Base-by-base conservation (phyloP, 2,113 vertebrate genomes). In the Sakesphorus luctuosus region DNA sequence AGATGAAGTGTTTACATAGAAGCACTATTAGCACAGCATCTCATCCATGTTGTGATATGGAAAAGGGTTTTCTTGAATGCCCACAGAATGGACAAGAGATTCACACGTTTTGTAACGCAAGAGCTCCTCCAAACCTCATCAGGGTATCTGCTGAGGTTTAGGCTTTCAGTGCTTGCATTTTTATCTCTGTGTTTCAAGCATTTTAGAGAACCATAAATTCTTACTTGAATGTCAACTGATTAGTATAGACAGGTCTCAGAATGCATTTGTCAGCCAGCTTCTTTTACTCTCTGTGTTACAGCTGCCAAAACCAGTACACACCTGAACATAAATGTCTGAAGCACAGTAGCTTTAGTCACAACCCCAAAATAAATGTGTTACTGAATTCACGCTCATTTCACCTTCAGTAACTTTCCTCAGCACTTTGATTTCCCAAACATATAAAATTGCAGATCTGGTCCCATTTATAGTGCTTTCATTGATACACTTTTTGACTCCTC, bases 11-110 rank as follows among this genome's bases (percentile, higher is more conserved):
- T 59, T 59, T 77, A 12, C 0, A 0, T 17, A 71, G 44, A 65
- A 66, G 7, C 15, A 33, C 10, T 14, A 18, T 35, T 53, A 47
- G 15, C 0, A 0, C n/a, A 24, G 36, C 53, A 28, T 43, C 7
- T 7, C 24, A 49, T 21, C 31, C 3, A 17, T 43, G 26, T 29
- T 59, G 7, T 69, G 52, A 36, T 25, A 18, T 49, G 20, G 17
- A 69, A 74, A 4, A 26, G 12, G 13, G 4, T 38, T 49, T 61
- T 69, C 19, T 23, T 85, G 33, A 71, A 44, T 50, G 6, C 8
- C 9, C 2, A 1, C 10, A 18, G 19, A 61, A 58, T 12, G 11
- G 28, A 17, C 5, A 38, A 50, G 15, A 55, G 21, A 59, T 16
- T 13, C 10, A 49, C 16, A 31, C 56, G 58, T 53, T 63, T 20